Percentiles rank a stretch among this genome's conserved stretches.
Conservation (phyloP, 2,888 invertebrate genomes). For the Seira ritae region DNA sequence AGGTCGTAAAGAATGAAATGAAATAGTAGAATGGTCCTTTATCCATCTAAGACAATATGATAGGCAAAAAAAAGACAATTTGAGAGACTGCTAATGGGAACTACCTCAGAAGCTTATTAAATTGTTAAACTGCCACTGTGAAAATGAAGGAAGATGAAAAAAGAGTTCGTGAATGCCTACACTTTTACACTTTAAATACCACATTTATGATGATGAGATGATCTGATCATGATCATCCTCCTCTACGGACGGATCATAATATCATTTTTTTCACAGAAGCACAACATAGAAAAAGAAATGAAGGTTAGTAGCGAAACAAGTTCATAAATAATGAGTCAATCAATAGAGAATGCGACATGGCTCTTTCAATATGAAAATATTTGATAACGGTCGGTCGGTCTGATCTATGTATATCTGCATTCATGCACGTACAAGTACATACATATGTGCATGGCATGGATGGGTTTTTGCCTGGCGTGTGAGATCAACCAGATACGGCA, state of each 20-base stretch:
- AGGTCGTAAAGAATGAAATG: no score
- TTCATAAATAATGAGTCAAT: conserved; percentile 63
- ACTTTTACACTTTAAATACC: background rate
- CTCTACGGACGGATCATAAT: no score
- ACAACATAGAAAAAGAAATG: background rate
- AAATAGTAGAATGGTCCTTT: background rate
- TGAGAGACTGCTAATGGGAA: background rate
- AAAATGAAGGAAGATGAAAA: background rate
- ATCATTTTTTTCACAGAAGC: background rate
- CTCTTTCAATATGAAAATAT: conserved; percentile 24
- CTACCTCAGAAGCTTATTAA: conserved; percentile 22
- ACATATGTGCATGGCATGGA: no score
- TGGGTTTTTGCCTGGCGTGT: conserved; percentile 35
- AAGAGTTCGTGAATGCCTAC: background rate
- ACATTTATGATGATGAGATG: background rate
- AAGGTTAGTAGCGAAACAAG: conserved; percentile 58
- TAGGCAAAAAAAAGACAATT: background rate
- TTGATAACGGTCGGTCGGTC: conserved; percentile 52
- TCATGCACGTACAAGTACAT: no score
- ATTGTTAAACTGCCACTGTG: conserved; percentile 29
- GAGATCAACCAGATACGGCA: conserved; percentile 60
- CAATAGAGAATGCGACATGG: conserved; percentile 41
- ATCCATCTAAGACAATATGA: background rate
- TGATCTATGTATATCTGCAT: no score
- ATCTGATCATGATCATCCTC: no score